Base-by-base conservation (phyloP, 2,888 invertebrate species). In the Nematopogon swammerdamellus region DNA sequence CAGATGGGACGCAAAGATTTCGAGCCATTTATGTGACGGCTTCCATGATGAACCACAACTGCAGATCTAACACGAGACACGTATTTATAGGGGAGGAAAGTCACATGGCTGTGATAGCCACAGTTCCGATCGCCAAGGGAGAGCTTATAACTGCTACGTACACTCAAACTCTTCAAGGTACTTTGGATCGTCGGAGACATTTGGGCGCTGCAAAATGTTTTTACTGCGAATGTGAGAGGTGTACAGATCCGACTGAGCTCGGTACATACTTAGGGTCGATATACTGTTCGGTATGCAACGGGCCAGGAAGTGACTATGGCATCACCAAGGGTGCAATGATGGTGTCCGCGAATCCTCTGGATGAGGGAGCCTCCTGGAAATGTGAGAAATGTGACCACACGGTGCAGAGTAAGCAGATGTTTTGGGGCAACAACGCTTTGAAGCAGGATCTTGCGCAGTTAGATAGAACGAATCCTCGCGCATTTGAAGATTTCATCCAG, bases 31-130 rank as follows among this genome's bases (percentile, higher is more conserved):
- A 85, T 63, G 79, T 85, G 1, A 81, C 80, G 49, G 84, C 85
- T 0, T 82, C 87, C 5, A 83, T 90, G 80, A 81, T 89, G 66
- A 82, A 87, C 48, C 91, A 91, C 61, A 85, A 85, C 58, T 91
- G 91, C 62, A 80, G 73, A 53, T 84, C 89, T 19, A 91, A 91
- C 61, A 87, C 89, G 1, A 80, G 85, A 47, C 89, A 90, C 61
- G 75, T 83, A 30, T 87, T 86, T 58, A 57, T 79, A 44, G 84
- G 83, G 49, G 81, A 83, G 14, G 80, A 84, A 46, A 79, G 81
- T 64, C 70, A 81, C 59, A 79, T 90, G 47, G 75, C 84, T 2
- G 69, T 89, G 19, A 76, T 85, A 57, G 87, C 89, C 16, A 85
- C 86, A 8, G 72, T 81, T 43, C 80, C 82, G 14, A 88, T 91